Evolutionary conservation across 2,888 invertebrate species (phyloP), one percentile per base, ranked within the genome.

Genomic region (Labia minor): DNA sequence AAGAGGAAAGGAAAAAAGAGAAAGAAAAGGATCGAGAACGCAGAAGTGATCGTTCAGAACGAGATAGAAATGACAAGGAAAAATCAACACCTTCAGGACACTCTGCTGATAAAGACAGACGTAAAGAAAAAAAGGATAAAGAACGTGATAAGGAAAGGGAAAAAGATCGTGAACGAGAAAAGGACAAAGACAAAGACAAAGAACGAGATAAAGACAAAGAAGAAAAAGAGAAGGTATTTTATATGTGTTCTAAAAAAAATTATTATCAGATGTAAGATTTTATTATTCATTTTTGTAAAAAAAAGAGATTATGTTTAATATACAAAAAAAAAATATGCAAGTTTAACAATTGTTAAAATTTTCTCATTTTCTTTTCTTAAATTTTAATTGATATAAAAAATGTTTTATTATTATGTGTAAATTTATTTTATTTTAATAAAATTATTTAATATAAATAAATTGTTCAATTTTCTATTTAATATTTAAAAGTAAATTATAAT

Each of bases 1-100:
- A 92, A 76, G 92, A 92, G 71, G 92, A 92, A 75, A 83, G 89
- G 76, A 88, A 90, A 75, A 86, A 86, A 70, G 88, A 90, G 62
- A 90, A 90, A 72, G 90, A 89, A 70, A 83, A 83, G 71, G 85
- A 82, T 69, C 76, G 81, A 61, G 74, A 72, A 81, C 83, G 73
- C 68, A 78, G 79, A 67, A 79, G 81, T 71, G 84, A 85, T 72
- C 83, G 84, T 18, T 49, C 72, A 83, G 85, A 69, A 83, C 87
- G 68, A 84, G 85, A 71, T 85, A 85, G 72, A 83, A 81, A 1
- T 76, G 79, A 0, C 83, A 85, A 68, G 82, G 81, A 65, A 82
- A 82, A 16, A 82, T 81, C 70, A 82, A 78, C 33, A 76, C 76
- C 62, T 76, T 77, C 68, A 77, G 26, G n/a, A n/a, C 14, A 49